These are phyloP conservation scores for Perca schrenkii DNA, from an alignment of 2,113 vertebrate genomes.

Conservation along the genomic window DNA sequence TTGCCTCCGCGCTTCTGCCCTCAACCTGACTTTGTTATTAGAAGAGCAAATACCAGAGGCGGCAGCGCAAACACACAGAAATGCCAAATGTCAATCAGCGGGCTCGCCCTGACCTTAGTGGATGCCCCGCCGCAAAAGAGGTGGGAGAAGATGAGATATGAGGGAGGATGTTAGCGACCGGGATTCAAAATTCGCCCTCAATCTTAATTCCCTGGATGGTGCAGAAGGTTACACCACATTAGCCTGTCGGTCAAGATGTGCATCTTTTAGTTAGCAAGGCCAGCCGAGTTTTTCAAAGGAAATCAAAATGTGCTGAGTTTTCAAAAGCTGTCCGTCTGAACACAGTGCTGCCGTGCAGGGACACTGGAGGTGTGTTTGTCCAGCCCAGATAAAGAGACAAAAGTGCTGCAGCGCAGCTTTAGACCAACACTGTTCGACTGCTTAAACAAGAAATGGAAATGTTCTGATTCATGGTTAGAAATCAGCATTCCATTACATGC, in stretches of 20 bases:
- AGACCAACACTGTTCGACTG: not conserved
- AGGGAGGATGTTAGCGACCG: constrained; percentile 15
- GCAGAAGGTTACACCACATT: constrained; percentile 36
- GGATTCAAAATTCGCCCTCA: constrained; percentile 12
- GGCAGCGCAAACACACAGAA: constrained; percentile 59
- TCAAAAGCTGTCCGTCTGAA: constrained; percentile 8
- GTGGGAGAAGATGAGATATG: constrained; percentile 48
- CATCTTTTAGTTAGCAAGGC: constrained; percentile 18
- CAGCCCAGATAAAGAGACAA: not conserved
- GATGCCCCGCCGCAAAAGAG: not conserved
- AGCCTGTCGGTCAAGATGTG: constrained; percentile 30
- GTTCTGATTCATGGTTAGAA: not conserved
- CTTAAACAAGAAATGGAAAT: not conserved
- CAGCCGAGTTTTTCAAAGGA: not conserved
- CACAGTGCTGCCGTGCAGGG: not conserved
- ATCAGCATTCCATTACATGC: not conserved
- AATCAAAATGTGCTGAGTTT: constrained; percentile 5
- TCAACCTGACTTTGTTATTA: constrained; percentile 74
- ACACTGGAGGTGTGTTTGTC: not conserved
- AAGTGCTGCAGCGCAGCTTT: not conserved
- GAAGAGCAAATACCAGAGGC: constrained; percentile 68
- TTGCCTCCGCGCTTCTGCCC: constrained; percentile 39
- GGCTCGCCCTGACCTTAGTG: constrained; percentile 58
- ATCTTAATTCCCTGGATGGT: constrained; percentile 38
- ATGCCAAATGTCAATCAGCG: constrained; percentile 76